Evolutionary conservation across 1,140 invertebrate genomes (phyloP).

Genomic region (Matsumurasca onukii): DNA sequence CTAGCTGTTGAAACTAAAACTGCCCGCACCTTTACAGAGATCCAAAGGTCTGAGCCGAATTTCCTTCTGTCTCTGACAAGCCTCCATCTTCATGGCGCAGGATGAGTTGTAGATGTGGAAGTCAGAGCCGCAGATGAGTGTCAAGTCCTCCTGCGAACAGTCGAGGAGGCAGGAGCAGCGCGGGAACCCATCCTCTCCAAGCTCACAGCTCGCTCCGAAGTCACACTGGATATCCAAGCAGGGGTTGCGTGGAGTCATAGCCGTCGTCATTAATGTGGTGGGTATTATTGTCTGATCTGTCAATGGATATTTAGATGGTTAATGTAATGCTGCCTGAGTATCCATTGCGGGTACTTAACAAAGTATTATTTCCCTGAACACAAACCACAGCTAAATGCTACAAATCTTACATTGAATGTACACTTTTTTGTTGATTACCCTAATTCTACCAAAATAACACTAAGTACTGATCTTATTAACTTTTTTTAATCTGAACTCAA

Average conservation of each 20-base stretch:
- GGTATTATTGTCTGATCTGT: not conserved
- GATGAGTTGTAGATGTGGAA: constrained; percentile 75
- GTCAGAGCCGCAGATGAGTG: constrained; percentile 81
- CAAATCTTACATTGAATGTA: no score
- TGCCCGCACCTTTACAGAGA: constrained; percentile 71
- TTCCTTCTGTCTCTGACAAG: constrained; percentile 80
- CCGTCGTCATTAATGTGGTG: not conserved
- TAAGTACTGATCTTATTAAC: no score
- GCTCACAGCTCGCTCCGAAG: constrained; percentile 78
- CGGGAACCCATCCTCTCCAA: constrained; percentile 71
- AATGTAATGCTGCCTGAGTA: no score
- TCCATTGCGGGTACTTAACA: no score
- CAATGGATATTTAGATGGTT: no score
- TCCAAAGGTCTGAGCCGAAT: constrained; percentile 74
- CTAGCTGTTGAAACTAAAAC: no score
- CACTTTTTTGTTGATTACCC: no score
- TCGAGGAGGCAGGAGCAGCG: constrained; percentile 76
- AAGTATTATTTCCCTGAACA: no score
- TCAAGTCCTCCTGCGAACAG: constrained; percentile 53
- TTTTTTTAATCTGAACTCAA: no score
- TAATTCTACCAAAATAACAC: no score
- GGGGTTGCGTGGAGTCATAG: constrained; percentile 37
- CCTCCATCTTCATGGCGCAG: constrained; percentile 84
- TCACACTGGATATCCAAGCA: constrained; percentile 81
- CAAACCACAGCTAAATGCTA: no score